Percentiles rank a stretch among this genome's conserved stretches.
phyloP scores from a whole-genome alignment of 2,113 vertebrate species.

The Pomatorhinus ruficollis region DNA sequence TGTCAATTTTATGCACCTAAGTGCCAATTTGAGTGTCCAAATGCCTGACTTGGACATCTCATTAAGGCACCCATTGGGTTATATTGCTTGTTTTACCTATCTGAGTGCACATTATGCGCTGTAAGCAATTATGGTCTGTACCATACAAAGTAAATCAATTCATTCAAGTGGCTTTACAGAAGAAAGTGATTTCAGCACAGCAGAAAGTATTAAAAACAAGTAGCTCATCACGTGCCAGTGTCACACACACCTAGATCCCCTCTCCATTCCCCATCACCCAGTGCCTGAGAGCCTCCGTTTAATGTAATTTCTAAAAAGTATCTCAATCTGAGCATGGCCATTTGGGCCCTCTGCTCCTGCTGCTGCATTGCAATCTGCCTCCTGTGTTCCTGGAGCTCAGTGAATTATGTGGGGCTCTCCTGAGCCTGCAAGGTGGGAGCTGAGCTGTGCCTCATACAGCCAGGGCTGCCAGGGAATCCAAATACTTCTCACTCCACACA shows the following conservation, averaged over 20 bases:
- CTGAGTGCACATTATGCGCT: slow-evolving; percentile 30
- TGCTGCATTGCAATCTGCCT: background rate
- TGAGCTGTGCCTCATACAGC: accelerated
- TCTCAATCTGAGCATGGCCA: background rate
- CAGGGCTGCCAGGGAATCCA: background rate
- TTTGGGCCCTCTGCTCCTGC: background rate
- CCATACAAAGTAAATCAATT: slow-evolving; percentile 48
- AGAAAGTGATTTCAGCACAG: slow-evolving; percentile 28
- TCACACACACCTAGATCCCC: background rate
- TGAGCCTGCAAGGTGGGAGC: background rate
- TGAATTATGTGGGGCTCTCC: background rate
- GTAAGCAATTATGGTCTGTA: slow-evolving; percentile 53
- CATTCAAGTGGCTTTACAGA: slow-evolving; percentile 19
- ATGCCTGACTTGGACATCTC: slow-evolving; percentile 52
- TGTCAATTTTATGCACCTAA: slow-evolving; percentile 53
- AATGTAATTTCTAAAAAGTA: background rate
- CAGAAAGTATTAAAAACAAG: slow-evolving; percentile 53
- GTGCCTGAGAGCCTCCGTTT: background rate
- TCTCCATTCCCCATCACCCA: background rate
- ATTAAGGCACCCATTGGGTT: slow-evolving; percentile 47
- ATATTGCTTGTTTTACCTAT: slow-evolving; percentile 55
- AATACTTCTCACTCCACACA: accelerated
- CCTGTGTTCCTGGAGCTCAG: background rate
- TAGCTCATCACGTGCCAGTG: background rate
- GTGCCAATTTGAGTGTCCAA: slow-evolving; percentile 58